Percentiles rank a stretch among this genome's conserved stretches.
These are phyloP conservation scores for Peromyscus attwateri DNA, from an alignment of 2,797 vertebrate genomes.

Conservation along the genomic window DNA sequence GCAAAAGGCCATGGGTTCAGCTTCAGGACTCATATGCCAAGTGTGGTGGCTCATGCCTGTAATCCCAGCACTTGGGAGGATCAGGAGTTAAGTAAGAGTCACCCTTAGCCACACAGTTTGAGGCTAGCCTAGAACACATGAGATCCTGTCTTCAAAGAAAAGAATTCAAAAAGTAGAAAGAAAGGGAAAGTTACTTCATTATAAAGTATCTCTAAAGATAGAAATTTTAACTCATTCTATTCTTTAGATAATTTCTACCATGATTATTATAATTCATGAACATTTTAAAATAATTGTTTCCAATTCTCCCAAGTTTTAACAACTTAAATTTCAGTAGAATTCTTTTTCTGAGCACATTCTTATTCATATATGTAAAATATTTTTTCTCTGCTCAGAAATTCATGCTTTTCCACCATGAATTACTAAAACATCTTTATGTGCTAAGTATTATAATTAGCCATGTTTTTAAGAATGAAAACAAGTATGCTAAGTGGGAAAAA, in stretches of 20 bases:
- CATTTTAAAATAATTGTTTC: conserved; percentile 44
- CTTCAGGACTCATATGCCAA: background rate
- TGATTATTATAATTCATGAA: conserved; percentile 44
- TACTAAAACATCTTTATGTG: conserved; percentile 35
- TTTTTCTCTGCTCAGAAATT: conserved; percentile 57
- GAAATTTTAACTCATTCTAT: conserved; percentile 39
- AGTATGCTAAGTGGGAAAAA: background rate
- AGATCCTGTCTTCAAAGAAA: background rate
- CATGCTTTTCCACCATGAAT: conserved; percentile 47
- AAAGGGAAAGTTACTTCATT: background rate
- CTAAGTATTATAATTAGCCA: conserved; percentile 26
- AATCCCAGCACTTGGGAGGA: background rate
- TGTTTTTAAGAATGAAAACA: conserved; percentile 52
- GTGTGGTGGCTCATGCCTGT: background rate
- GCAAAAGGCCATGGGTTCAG: background rate
- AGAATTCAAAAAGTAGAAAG: conserved; percentile 21
- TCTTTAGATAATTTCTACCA: conserved; percentile 48
- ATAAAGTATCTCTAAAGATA: conserved; percentile 29
- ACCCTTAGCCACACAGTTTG: background rate
- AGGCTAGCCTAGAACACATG: background rate
- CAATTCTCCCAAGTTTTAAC: conserved; percentile 8
- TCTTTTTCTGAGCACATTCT: conserved; percentile 56
- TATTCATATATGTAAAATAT: conserved; percentile 37
- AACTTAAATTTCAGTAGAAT: conserved; percentile 52
- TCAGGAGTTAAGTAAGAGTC: background rate